phyloP scores from a whole-genome alignment of 2,888 invertebrate species.

The Drosophila monieri region DNA sequence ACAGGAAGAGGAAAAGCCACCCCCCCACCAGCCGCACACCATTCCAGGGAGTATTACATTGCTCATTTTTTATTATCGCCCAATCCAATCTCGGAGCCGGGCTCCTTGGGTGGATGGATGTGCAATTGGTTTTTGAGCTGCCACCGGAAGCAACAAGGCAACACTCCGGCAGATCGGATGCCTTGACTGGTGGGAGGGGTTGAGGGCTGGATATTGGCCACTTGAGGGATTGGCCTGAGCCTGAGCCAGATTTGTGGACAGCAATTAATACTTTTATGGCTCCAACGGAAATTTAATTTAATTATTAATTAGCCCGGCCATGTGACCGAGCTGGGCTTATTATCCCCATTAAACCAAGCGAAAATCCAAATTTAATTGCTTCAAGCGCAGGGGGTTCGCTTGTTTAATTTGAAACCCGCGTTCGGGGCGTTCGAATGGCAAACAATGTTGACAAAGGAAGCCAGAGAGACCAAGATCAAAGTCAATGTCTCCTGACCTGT shows the following conservation, averaged over 20 bases:
- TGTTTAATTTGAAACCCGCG: slow-evolving; percentile 52
- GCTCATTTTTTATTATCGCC: slow-evolving; percentile 58
- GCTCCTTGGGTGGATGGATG: slow-evolving; percentile 28
- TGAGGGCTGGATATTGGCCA: slow-evolving; percentile 17
- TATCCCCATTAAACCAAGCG: slow-evolving; percentile 72
- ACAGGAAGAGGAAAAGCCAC: slow-evolving; percentile 36
- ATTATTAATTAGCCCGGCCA: slow-evolving; percentile 66
- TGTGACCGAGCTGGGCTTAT: slow-evolving; percentile 39
- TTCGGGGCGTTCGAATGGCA: slow-evolving; percentile 69
- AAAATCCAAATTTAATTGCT: slow-evolving; percentile 60
- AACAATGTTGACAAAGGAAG: slow-evolving; percentile 49
- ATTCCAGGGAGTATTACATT: slow-evolving; percentile 37
- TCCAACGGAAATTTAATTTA: slow-evolving; percentile 67
- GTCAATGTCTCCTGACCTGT: slow-evolving; percentile 62
- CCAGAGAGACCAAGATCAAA: slow-evolving; percentile 63
- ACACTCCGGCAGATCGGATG: slow-evolving; percentile 48
- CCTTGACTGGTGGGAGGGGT: slow-evolving; percentile 25
- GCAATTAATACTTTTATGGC: slow-evolving; percentile 72
- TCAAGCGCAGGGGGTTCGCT: slow-evolving; percentile 23
- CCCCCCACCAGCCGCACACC: slow-evolving; percentile 9
- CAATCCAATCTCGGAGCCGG: slow-evolving; percentile 62
- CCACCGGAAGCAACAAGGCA: slow-evolving; percentile 64
- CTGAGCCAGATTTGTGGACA: slow-evolving; percentile 57
- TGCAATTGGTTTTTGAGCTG: slow-evolving; percentile 60
- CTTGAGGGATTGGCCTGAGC: slow-evolving; percentile 41